Evolutionary conservation across 92 coral and sea anemone species (phyloP).

Genomic region (Heliopora coerulea): DNA sequence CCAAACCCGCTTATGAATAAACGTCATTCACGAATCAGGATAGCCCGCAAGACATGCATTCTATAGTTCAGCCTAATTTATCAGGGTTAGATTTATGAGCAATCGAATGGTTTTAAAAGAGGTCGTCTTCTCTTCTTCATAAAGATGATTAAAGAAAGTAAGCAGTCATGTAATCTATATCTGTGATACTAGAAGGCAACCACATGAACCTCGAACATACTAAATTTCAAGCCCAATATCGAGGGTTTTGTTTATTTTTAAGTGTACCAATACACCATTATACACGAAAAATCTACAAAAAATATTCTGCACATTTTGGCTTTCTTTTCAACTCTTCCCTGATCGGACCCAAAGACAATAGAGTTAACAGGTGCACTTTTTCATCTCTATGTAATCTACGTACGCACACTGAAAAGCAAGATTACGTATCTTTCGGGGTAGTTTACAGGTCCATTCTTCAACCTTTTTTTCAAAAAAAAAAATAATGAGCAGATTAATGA

Average conservation of each 20-base stretch:
- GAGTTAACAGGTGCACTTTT: conserved; percentile 47
- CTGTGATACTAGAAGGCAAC: conserved; percentile 4
- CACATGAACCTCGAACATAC: conserved; percentile 29
- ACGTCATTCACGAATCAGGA: neutral
- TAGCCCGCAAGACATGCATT: neutral
- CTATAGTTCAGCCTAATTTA: conserved; percentile 12
- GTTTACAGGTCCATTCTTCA: conserved; percentile 43
- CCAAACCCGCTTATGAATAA: conserved; percentile 19
- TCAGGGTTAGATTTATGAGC: conserved; percentile 33
- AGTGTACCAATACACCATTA: neutral
- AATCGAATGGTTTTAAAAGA: conserved; percentile 25
- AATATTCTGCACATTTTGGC: neutral
- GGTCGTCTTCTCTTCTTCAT: conserved; percentile 1
- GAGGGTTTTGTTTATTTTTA: neutral
- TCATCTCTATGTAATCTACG: conserved; percentile 19
- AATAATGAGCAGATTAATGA: conserved; percentile 44
- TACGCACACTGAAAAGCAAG: conserved; percentile 33
- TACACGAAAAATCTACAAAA: neutral
- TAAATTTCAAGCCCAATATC: conserved; percentile 4
- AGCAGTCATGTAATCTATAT: conserved; percentile 3
- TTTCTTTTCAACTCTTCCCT: neutral
- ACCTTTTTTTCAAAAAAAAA: conserved; percentile 29
- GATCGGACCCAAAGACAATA: conserved; percentile 28
- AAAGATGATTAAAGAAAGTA: conserved; percentile 11
- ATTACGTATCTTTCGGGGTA: conserved; percentile 42